Evolutionary conservation across 2,888 invertebrate genomes (phyloP), one percentile per base, ranked within the genome.

Genomic region (Lepidochitona cinerea): DNA sequence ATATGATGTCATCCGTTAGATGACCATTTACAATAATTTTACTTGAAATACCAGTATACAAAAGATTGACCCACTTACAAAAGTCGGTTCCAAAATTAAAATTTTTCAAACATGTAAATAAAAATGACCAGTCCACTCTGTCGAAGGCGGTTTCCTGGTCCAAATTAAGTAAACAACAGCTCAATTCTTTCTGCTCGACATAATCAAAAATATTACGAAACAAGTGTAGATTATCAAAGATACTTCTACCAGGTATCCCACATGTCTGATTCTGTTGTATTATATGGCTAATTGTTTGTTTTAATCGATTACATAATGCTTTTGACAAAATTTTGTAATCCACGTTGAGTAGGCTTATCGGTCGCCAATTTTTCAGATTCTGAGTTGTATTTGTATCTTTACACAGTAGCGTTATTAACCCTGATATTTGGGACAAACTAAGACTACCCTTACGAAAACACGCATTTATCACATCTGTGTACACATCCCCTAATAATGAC

Each of bases 141-240:
- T 81, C 81, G 37, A 82, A 82, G 4, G 81, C 81, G 53, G 81
- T 83, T 66, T 78, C 79, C 69, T 82, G 82, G 66, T 82, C 82
- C 37, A 81, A 52, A 72, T 52, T 64, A 37, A 80, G 75, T 64
- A 81, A 79, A 49, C 70, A 70, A 49, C 76, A 71, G 37, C 54
- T 14, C 23, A 77, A 29, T 14, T 81, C 37, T 68, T 80, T 76
- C 59, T 75, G 75, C 18, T 80, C 71, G n/a, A 72, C 66, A 81
- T 77, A 80, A 69, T 79, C 76, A 35, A 74, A 29, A 32, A 77
- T 71, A 72, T 79, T 74, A 23, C 80, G 53, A 1, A 79, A 59
- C 26, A 81, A 59, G 75, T 80, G 78, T 9, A 71, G 59, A 68
- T 80, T 81, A 49, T 81, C 81, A 71, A 78, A 75, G 36, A 80